Evolutionary conservation across 2,797 vertebrate species (phyloP), one percentile per base, ranked within the genome.

Genomic region (Petrocephalus schoutedeni): DNA sequence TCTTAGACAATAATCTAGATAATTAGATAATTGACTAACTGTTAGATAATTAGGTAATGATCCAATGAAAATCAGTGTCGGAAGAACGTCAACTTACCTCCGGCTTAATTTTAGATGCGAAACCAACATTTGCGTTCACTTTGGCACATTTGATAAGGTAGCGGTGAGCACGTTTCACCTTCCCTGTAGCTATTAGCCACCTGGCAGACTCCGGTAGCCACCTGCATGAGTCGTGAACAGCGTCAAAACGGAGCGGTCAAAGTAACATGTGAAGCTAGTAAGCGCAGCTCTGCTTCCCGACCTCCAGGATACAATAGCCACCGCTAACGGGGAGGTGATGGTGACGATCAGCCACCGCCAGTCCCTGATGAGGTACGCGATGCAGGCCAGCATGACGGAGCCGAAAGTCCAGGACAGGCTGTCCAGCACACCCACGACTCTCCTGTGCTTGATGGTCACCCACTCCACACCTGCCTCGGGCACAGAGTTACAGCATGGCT

Each of bases 251-350:
- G 21, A 87, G 53, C 54, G 12, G 49, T 54, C 28, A 54, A 21
- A 53, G n/a, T 54, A n/a, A 87, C 28, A 3, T 21, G 9, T 16
- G 21, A 57, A 16, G n/a, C 2, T 1, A 36, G 14, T 12, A 9
- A 45, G 19, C 21, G 4, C 56, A 21, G 12, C 12, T 88, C 19
- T 56, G 87, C 86, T 41, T 90, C 8, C 95, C 96, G 93, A 98
- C 97, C 96, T 94, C 93, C 96, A 94, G 89, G 89, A 94, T 89
- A 96, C 0, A 4, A 97, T 91, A 88, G 96, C 96, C 87, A 94
- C 89, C 23, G 92, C 89, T n/a, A 97, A 94, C 0, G 97, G 97
- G 21, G 91, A 85, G 1, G 96, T 97, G 49, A 90, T 85, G 0
- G 71, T n/a, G 0, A 90, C 85, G 0, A 90, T 91, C 80, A 96